Evolutionary conservation across 2,113 vertebrate genomes (phyloP).

Genomic region (Isurus oxyrinchus): DNA sequence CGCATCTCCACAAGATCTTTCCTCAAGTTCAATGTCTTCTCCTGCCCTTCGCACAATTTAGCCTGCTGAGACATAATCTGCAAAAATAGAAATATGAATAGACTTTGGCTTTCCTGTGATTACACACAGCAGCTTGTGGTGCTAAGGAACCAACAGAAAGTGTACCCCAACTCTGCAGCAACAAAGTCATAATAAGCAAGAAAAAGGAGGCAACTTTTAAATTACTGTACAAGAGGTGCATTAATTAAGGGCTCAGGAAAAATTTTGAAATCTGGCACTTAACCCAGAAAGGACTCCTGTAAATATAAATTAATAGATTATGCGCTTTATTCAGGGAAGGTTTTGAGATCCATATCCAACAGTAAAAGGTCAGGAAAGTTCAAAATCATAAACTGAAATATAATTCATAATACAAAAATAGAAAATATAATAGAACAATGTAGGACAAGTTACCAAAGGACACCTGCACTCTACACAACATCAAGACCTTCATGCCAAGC

Average conservation of each 20-base stretch:
- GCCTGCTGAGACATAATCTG: slow-evolving; percentile 79
- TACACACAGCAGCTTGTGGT: not conserved
- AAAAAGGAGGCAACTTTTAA: too few relatives aligned
- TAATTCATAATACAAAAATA: not conserved
- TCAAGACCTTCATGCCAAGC: not conserved
- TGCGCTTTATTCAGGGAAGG: not conserved
- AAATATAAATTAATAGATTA: not conserved
- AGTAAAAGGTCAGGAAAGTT: not conserved
- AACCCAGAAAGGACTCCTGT: not conserved
- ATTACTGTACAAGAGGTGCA: not conserved
- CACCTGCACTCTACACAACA: not conserved
- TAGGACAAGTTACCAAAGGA: not conserved
- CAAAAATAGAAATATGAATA: not conserved
- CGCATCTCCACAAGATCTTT: slow-evolving; percentile 97
- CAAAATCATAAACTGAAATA: not conserved
- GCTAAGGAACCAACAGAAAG: not conserved
- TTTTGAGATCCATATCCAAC: not conserved
- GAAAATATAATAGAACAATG: not conserved
- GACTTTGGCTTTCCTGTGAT: not conserved
- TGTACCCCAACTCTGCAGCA: not conserved
- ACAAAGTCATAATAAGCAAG: not conserved
- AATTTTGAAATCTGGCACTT: not conserved
- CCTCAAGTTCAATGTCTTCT: slow-evolving; percentile 82
- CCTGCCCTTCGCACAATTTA: slow-evolving; percentile 73
- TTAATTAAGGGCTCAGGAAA: not conserved